Base-by-base conservation (phyloP, 2,113 vertebrate genomes). In the Astatotilapia flaviijosephi region DNA sequence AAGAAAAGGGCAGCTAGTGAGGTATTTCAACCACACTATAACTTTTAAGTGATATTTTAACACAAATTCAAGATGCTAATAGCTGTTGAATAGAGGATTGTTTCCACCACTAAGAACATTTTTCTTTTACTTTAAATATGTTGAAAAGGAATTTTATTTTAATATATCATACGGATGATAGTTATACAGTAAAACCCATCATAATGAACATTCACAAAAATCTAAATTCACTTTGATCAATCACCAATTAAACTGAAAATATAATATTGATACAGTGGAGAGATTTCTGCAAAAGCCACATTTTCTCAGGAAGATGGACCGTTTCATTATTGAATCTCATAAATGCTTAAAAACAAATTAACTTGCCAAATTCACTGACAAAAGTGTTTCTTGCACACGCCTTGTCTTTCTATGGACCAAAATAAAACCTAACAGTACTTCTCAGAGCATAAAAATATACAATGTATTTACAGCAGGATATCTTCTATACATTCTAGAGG, bases 381-480 rank as follows among this genome's bases (percentile, higher is more conserved):
- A 82, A 93, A 87, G 82, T 84, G 85, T 92, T 91, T 88, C 90
- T 90, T 84, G 86, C 88, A 88, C 89, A 86, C 88, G 79, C 79
- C 47, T 87, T 3, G 79, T 83, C 89, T 81, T 56, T 86, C 87
- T 70, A 83, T 45, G 11, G 81, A 93, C 86, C 68, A 47, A 28
- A 73, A 51, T 65, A 65, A 65, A 56, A 89, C 70, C 86, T 55
- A 89, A 85, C 83, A 89, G 92, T 88, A 91, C 92, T 91, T 91
- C 73, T 87, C 84, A 83, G 60, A 92, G 88, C 86, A 86, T 85
- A 93, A 95, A 97, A 97, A 98, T 97, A 96, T 97, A 97, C 97
- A 97, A 97, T 93, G 95, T 98, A 98, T 98, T 97, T 98, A 97
- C 97, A 98, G 97, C 96, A 97, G 96, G 96, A 96, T 96, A 95